Evolutionary conservation across 2,113 vertebrate species (phyloP).

Genomic region (Ceuthmochares aereus): DNA sequence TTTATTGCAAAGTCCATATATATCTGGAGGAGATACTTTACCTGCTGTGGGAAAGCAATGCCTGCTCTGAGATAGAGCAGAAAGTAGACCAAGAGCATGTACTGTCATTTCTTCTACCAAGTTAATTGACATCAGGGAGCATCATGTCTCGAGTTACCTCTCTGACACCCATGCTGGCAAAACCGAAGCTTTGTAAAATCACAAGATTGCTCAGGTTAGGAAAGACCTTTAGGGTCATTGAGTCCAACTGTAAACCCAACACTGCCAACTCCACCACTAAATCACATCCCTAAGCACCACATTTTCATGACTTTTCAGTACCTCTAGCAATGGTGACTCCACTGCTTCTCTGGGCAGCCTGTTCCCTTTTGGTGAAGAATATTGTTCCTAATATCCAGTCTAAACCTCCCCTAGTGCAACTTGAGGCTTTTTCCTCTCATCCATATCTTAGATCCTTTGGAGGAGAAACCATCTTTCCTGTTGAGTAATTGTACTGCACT

Average conservation of each 20-base stretch:
- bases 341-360: too few species aligned
- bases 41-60: neutral
- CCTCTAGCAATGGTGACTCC: too few species aligned
- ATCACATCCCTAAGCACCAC: too few species aligned
- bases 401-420: too few species aligned
- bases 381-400: too few species aligned
- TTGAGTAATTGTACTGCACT: neutral
- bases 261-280: too few species aligned
- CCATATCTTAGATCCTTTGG: neutral
- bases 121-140: neutral
- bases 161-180: rapidly evolving
- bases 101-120: neutral
- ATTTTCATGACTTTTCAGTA: too few species aligned
- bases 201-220: too few species aligned
- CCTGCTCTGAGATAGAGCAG: neutral
- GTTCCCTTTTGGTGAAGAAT: too few species aligned
- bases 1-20: neutral
- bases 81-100: neutral
- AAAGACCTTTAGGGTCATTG: too few species aligned
- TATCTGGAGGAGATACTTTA: neutral
- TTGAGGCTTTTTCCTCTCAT: too few species aligned
- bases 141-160: neutral
- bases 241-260: too few species aligned
- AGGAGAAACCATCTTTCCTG: neutral
- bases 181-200: neutral